phyloP scores from a whole-genome alignment of 92 coral and sea anemone genomes.

The Porites lobata region DNA sequence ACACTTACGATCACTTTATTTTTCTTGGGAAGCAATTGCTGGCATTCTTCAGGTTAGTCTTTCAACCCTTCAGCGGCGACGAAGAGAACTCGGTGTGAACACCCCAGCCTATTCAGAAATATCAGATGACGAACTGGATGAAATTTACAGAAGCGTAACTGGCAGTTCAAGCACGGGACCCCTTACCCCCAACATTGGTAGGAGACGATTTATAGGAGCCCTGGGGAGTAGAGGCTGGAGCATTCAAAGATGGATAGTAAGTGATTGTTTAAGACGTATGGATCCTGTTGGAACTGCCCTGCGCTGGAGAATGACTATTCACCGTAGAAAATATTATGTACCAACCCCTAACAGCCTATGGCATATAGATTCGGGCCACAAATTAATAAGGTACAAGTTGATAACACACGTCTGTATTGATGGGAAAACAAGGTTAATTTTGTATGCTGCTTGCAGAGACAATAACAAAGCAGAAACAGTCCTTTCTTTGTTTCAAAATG shows the following conservation, averaged over 20 bases:
- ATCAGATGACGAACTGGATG: slow-evolving; percentile 64
- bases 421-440: slow-evolving; percentile 39
- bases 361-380: slow-evolving; percentile 68
- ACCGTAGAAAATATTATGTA: slow-evolving; percentile 60
- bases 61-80: slow-evolving; percentile 62
- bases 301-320: slow-evolving; percentile 57
- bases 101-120: slow-evolving; percentile 56
- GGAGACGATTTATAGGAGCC: slow-evolving; percentile 65
- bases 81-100: slow-evolving; percentile 48
- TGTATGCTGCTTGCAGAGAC: slow-evolving; percentile 28
- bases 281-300: slow-evolving; percentile 71
- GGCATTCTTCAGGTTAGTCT: slow-evolving; percentile 62
- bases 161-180: slow-evolving; percentile 44
- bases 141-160: slow-evolving; percentile 32
- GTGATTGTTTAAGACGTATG: slow-evolving; percentile 50
- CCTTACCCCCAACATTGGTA: slow-evolving; percentile 73
- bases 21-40: slow-evolving; percentile 73
- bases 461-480: slow-evolving; percentile 46
- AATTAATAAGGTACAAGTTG: slow-evolving; percentile 49
- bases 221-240: slow-evolving; percentile 57
- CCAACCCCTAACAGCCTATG: slow-evolving; percentile 70
- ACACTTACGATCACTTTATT: slow-evolving; percentile 64
- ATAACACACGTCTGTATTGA: slow-evolving; percentile 65
- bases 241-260: slow-evolving; percentile 61
- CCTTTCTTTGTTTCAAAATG: slow-evolving; percentile 59